Conservation (phyloP, 2,113 vertebrate species). For the Phrynosoma blainvillii region DNA sequence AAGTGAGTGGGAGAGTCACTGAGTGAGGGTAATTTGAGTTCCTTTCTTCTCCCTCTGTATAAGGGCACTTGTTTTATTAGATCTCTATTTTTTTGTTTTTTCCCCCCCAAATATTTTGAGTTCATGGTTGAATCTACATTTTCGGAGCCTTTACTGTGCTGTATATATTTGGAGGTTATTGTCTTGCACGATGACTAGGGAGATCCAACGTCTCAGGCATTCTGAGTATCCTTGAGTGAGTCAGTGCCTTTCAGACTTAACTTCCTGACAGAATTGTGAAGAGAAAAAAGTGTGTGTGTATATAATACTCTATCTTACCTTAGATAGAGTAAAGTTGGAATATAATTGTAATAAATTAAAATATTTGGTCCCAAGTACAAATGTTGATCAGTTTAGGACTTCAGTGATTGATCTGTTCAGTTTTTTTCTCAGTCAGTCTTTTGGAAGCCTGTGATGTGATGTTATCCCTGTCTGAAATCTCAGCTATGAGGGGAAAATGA, state of each 20-base stretch:
- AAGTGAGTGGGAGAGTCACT: too few relatives aligned
- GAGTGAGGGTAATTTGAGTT: too few relatives aligned
- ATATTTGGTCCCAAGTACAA: background rate
- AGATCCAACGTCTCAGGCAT: background rate
- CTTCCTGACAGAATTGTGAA: background rate
- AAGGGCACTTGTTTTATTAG: too few relatives aligned
- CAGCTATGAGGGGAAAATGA: slow-evolving; percentile 54
- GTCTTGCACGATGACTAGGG: background rate
- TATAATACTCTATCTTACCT: background rate
- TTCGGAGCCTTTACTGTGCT: too few relatives aligned
- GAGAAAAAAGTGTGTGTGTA: background rate
- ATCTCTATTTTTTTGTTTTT: too few relatives aligned
- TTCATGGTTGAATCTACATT: too few relatives aligned
- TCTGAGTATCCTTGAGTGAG: background rate
- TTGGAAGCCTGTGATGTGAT: slow-evolving; percentile 66
- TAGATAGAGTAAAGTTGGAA: background rate
- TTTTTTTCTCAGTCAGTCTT: background rate
- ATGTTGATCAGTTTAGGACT: background rate
- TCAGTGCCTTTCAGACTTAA: background rate
- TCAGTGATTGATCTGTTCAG: background rate
- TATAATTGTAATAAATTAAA: background rate
- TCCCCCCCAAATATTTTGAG: too few relatives aligned
- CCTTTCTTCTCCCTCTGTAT: too few relatives aligned
- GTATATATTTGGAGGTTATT: too few relatives aligned
- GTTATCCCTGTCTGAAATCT: slow-evolving; percentile 76